phyloP scores from a whole-genome alignment of 1,140 invertebrate genomes.

The Aricia agestis region DNA sequence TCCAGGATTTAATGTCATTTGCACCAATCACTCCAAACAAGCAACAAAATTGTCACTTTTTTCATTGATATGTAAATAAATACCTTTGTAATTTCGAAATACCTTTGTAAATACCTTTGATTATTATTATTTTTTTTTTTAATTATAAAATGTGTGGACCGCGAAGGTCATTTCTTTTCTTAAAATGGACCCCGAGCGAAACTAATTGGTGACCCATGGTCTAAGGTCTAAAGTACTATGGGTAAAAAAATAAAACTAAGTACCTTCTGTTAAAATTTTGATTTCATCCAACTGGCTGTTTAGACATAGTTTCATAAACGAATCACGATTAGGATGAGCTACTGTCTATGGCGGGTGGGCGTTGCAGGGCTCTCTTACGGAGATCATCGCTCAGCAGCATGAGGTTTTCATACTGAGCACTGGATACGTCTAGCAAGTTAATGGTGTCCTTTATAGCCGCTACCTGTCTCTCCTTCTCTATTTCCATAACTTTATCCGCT shows the following conservation, averaged over 20 bases:
- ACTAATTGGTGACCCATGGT: too few relatives aligned
- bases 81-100: too few relatives aligned
- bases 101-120: too few relatives aligned
- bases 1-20: too few relatives aligned
- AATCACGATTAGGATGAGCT: slow-evolving; percentile 27
- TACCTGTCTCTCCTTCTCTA: slow-evolving; percentile 47
- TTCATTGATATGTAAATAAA: too few relatives aligned
- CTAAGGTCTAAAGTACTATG: too few relatives aligned
- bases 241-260: background rate
- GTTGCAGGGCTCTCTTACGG: slow-evolving; percentile 35
- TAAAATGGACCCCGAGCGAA: too few relatives aligned
- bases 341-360: slow-evolving; percentile 48
- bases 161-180: too few relatives aligned
- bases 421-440: slow-evolving; percentile 50
- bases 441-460: slow-evolving; percentile 45
- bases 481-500: slow-evolving; percentile 47
- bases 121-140: too few relatives aligned
- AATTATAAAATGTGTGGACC: too few relatives aligned
- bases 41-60: too few relatives aligned
- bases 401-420: slow-evolving; percentile 60
- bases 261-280: background rate
- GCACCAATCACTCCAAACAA: too few relatives aligned
- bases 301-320: background rate
- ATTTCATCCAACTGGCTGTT: background rate
- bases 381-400: slow-evolving; percentile 52